Evolutionary conservation across 2,113 vertebrate species (phyloP).

Genomic region (Motacilla tschutschensis): DNA sequence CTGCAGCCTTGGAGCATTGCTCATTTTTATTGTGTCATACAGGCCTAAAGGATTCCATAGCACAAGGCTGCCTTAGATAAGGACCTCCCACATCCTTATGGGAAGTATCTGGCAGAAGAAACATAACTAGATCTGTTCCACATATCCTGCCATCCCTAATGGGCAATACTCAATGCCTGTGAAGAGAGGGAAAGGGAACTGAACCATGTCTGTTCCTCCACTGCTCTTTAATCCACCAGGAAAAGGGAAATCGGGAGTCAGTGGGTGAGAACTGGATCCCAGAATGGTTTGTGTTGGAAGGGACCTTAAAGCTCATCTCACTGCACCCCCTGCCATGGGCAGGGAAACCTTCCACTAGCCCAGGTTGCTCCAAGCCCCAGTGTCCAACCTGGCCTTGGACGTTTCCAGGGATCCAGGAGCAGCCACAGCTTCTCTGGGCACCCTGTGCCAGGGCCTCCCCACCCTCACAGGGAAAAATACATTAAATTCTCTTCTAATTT

Average conservation of each 20-base stretch:
- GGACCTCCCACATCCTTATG: background rate
- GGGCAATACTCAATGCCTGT: background rate
- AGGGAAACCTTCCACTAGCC: accelerated
- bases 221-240: background rate
- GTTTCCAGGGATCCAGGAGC: background rate
- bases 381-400: background rate
- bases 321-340: accelerated
- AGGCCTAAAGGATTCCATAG: background rate
- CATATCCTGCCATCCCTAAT: background rate
- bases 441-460: accelerated
- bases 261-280: background rate
- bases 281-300: background rate
- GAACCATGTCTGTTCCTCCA: background rate
- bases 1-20: background rate
- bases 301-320: background rate
- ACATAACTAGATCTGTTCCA: background rate
- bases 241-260: background rate
- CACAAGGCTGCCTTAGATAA: background rate
- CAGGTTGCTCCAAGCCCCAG: background rate
- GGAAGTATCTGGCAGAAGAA: background rate
- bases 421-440: background rate
- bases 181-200: background rate
- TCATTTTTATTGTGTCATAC: background rate
- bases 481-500: background rate
- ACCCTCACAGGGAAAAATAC: background rate